Evolutionary conservation across 2,113 vertebrate genomes (phyloP).

Genomic region (Lepisosteus osseus): DNA sequence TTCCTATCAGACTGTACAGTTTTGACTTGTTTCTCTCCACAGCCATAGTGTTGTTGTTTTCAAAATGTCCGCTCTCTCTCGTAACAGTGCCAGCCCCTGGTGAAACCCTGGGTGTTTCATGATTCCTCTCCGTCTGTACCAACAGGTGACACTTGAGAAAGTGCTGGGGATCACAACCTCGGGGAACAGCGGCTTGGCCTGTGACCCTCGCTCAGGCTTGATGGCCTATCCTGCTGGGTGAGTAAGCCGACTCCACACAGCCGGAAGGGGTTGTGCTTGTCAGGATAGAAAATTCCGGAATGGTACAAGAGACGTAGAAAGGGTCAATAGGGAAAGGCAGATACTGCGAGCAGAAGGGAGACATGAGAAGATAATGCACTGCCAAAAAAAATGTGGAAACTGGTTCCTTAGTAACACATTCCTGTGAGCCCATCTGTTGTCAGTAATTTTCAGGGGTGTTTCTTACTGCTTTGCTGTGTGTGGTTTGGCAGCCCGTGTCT

Average conservation of each 20-base stretch:
- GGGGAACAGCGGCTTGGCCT: slow-evolving; percentile 89
- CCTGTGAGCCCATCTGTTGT: background rate
- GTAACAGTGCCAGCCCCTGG: no score
- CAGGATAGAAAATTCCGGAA: background rate
- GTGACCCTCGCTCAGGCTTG: slow-evolving; percentile 87
- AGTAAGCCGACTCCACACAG: slow-evolving; percentile 49
- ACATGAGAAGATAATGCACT: background rate
- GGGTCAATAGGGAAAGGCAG: no score
- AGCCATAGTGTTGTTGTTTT: no score
- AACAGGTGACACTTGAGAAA: slow-evolving; percentile 93
- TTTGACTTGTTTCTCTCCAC: no score
- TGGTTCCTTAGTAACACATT: background rate
- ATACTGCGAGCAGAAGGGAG: no score
- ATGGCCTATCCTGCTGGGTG: slow-evolving; percentile 96
- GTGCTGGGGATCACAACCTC: slow-evolving; percentile 92
- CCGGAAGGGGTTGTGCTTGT: slow-evolving; percentile 10
- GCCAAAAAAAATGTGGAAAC: no score
- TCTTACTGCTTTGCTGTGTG: background rate
- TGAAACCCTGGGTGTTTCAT: no score
- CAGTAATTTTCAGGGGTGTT: no score
- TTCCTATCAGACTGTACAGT: no score
- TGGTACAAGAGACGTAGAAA: slow-evolving; percentile 22
- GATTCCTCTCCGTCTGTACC: slow-evolving; percentile 6
- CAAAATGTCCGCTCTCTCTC: no score
- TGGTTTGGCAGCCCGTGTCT: no score